Evolutionary conservation across 2,888 invertebrate species (phyloP), one percentile per base, ranked within the genome.

Genomic region (Callosobruchus maculatus): DNA sequence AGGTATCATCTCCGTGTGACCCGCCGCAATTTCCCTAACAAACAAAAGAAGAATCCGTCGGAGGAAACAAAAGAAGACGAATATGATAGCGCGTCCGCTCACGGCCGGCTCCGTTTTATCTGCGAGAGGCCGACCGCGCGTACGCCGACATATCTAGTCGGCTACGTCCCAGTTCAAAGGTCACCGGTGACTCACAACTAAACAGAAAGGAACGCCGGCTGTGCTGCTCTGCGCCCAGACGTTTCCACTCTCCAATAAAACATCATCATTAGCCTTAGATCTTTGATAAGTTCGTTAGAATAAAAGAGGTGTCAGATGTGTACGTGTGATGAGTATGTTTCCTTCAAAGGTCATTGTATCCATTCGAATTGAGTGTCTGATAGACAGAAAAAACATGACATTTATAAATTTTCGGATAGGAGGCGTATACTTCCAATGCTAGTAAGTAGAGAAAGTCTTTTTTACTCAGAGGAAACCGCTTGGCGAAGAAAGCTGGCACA

Each of bases 241-340:
- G 26, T 49, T 1, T 18, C 18, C 13, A 49, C 13, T 49, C 49
- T 49, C 49, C 13, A 49, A 49, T 49, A 49, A 49, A 74, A 74
- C 74, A 74, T 74, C 74, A 74, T 74, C 74, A 74, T 74, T 74
- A 71, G 67, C 68, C 67, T 66, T 13, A 68, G 74, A 74, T 74
- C 74, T 74, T 18, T 49, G 74, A 74, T 74, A 74, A 74, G 72
- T 74, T 74, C 21, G 69, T 67, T 67, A 31, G 67, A 74, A 74
- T 69, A 74, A 74, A 71, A 49, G 49, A 71, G 71, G 74, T 71
- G 74, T 74, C 71, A 70, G 71, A 71, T 73, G 68, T 67, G 70
- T 49, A 49, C 49, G 49, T 49, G 49, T 49, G 49, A 49, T 18
- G 7, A 49, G 49, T 49, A 49, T 13, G 7, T 49, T 49, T 49